Evolutionary conservation across 2,113 vertebrate genomes (phyloP).

Genomic region (Emydocephalus ijimae): DNA sequence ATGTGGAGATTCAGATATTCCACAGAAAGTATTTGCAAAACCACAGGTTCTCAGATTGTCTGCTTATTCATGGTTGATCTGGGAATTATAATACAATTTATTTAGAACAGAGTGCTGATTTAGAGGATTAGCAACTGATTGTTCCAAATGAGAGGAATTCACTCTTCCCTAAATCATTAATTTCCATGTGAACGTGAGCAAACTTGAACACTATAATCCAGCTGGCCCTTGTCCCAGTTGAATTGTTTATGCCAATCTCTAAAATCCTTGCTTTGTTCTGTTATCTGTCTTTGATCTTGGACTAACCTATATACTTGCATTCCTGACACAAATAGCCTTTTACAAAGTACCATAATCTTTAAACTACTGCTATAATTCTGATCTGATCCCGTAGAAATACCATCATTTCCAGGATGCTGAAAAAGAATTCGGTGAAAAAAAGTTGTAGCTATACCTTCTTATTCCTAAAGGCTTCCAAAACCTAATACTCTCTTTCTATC

Average conservation of each 20-base stretch:
- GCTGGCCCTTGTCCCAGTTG: not conserved
- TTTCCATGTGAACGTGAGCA: not conserved
- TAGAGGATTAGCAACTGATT: not conserved
- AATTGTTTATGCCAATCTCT: not conserved
- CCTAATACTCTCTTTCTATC: not conserved
- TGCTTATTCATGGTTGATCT: not conserved
- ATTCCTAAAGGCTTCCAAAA: not conserved
- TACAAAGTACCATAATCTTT: not conserved
- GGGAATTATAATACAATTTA: not conserved
- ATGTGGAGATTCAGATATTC: not conserved
- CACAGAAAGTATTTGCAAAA: not conserved
- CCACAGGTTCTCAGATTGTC: not conserved
- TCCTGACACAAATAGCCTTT: not conserved
- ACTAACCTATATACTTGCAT: not conserved
- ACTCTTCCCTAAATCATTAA: not conserved
- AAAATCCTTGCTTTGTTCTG: not conserved
- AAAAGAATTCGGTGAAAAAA: not conserved
- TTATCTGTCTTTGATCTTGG: not conserved
- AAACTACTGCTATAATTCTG: not conserved
- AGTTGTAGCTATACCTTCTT: not conserved
- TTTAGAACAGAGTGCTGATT: not conserved
- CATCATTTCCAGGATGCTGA: not conserved
- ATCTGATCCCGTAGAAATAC: not conserved
- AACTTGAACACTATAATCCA: not conserved
- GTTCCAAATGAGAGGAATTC: not conserved